Conservation (phyloP, 2,797 vertebrate species). For the Pantherophis vulpinus region DNA sequence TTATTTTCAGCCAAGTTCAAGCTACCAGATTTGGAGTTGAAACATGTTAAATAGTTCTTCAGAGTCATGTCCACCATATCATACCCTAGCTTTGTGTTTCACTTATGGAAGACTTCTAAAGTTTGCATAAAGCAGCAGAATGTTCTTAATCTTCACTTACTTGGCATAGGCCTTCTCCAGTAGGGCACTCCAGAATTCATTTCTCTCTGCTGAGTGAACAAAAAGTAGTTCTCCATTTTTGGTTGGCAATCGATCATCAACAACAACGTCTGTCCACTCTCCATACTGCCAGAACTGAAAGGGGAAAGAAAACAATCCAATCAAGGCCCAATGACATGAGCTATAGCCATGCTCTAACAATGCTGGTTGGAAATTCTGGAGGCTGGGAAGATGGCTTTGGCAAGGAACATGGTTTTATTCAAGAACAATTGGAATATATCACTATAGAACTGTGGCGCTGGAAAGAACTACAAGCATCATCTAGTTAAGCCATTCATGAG, state of each 20-base stretch:
- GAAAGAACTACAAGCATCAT: neutral
- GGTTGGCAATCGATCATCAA: conserved; percentile 89
- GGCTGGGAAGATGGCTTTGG: neutral
- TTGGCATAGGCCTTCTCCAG: conserved; percentile 97
- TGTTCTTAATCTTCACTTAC: conserved; percentile 70
- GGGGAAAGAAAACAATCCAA: neutral
- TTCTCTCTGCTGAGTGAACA: conserved; percentile 87
- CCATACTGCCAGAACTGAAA: conserved; percentile 96
- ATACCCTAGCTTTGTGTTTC: neutral
- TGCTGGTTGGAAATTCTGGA: neutral
- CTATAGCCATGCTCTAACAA: neutral
- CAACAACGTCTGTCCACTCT: conserved; percentile 92
- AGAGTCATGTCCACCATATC: neutral
- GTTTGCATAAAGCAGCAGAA: too few relatives aligned
- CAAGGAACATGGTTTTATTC: neutral
- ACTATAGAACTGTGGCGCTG: neutral
- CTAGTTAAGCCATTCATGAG: neutral
- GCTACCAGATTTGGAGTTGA: neutral
- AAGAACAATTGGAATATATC: neutral
- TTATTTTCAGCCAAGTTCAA: neutral
- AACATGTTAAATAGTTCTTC: neutral
- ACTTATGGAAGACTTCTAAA: neutral
- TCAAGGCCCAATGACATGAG: neutral
- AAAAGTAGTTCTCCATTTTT: conserved; percentile 91
- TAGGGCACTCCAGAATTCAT: conserved; percentile 94